Percentiles rank a stretch among this genome's conserved stretches.
phyloP scores from a whole-genome alignment of 2,888 invertebrate species.

The Nycteola revayana region DNA sequence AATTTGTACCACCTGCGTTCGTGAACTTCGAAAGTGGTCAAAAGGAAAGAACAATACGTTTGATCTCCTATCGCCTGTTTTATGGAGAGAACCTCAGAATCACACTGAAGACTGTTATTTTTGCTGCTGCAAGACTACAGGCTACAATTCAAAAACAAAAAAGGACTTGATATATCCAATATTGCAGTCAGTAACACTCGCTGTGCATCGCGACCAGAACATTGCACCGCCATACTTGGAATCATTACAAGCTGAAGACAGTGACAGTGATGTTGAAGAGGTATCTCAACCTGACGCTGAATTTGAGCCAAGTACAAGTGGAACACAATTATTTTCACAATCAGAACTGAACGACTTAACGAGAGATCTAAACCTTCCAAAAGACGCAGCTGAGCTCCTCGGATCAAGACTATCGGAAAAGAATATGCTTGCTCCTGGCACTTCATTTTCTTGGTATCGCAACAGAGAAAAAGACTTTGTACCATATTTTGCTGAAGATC shows the following conservation, averaged over 20 bases:
- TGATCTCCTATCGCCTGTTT: constrained; percentile 3
- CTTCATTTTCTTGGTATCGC: constrained; percentile 5
- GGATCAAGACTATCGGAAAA: constrained; percentile 6
- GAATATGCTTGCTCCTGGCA: constrained; percentile 9
- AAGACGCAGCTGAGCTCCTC: constrained; percentile 8
- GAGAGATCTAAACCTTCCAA: constrained; percentile 7
- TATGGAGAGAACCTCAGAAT: constrained; percentile 5
- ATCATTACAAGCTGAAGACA: constrained; percentile 1
- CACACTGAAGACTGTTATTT: constrained; percentile 4
- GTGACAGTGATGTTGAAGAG: constrained; percentile 2
- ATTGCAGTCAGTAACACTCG: constrained; percentile 15
- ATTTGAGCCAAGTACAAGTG: constrained; percentile 3
- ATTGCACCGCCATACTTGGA: constrained; percentile 4
- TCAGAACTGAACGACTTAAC: constrained; percentile 7
- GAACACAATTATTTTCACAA: constrained; percentile 5
- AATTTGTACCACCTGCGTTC: too few relatives aligned
- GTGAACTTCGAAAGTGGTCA: constrained; percentile 3
- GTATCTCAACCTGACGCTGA: constrained; percentile 3
- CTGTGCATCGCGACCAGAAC: constrained; percentile 9
- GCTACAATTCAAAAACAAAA: constrained; percentile 5
- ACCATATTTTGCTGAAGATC: constrained; percentile 5
- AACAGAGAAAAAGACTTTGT: constrained; percentile 4
- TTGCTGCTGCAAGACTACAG: constrained; percentile 5
- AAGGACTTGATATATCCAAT: constrained; percentile 13
- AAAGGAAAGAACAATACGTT: constrained; percentile 3